A percentile compares a stretch with the other conserved stretches of the same genome.
Conservation (phyloP, 1,140 invertebrate genomes). For the Pygmarrhopalites habei region DNA sequence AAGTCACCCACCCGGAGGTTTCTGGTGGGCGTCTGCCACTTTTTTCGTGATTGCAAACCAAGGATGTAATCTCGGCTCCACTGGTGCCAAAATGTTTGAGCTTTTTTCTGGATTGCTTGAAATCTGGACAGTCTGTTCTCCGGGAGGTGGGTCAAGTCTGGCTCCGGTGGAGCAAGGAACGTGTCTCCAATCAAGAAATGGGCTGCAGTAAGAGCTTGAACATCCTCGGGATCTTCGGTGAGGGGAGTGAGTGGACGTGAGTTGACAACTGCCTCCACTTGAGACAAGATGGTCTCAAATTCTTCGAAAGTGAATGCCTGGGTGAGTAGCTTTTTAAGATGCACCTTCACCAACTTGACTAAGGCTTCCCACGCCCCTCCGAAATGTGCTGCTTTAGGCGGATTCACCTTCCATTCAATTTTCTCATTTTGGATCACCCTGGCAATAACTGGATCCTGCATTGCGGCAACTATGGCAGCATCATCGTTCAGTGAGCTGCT, state of each 20-base stretch:
- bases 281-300: background rate
- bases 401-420: conserved; percentile 41
- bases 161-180: background rate
- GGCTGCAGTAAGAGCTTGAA: background rate
- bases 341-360: conserved; percentile 41
- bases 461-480: too few relatives aligned
- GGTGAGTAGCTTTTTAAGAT: conserved; percentile 30
- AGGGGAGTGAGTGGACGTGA: background rate
- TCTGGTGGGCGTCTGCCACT: background rate
- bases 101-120: background rate
- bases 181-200: conserved; percentile 1
- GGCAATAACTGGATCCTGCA: background rate
- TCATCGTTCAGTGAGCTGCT: background rate
- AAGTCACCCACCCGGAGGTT: background rate
- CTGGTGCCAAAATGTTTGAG: background rate
- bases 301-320: background rate
- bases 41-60: background rate
- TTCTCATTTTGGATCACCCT: background rate
- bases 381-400: conserved; percentile 40
- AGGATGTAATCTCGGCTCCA: background rate
- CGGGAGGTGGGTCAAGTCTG: background rate
- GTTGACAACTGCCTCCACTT: background rate
- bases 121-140: background rate
- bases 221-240: background rate
- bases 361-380: conserved; percentile 42